Base-by-base conservation (phyloP, 1,140 invertebrate genomes). In the Scylla paramamosain region DNA sequence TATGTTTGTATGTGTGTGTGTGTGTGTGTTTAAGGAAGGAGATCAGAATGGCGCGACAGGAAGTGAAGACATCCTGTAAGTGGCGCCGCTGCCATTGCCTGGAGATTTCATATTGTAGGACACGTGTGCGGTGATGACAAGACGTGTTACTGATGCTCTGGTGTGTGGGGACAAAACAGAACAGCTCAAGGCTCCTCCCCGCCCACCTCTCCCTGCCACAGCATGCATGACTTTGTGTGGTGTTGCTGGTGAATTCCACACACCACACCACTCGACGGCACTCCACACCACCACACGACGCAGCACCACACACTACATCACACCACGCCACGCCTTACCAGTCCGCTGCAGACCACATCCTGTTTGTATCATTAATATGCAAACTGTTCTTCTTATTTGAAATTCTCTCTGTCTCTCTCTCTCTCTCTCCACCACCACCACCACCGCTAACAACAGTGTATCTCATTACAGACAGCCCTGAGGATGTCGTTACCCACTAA, bases 401-500 rank as follows among this genome's bases (percentile, higher is more conserved):
- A 10, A 12, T 12, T 77, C 25, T 77, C 10, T 77, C 25, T 10
- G 28, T 25, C 28, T 20, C 20, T 82, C 28, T 28, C 7, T 3
- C 20, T 28, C 16, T 82, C 20, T 82, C 77, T 20, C 77, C 59
- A 59, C 16, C 10, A 59, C 16, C 10, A 59, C 16, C 10, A 59
- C 16, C 10, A 20, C 16, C 10, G 10, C 16, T 12, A 39, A 39
- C 39, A 39, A 6, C 39, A 39, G 1, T 39, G 10, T 25, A 39
- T 39, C 8, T 25, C 14, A n/a, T 82, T 82, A 89, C 93, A 94
- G 93, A 52, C 87, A 39, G 86, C 86, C 48, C 86, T 94, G 10
- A 95, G 94, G 89, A 95, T 95, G 94, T 92, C 94, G 10, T 52
- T 95, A 32, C 94, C 94, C 14, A 87, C 91, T 1, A 95, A 95